Base-by-base conservation (phyloP, 2,797 vertebrate genomes). In the Peromyscus aztecus region DNA sequence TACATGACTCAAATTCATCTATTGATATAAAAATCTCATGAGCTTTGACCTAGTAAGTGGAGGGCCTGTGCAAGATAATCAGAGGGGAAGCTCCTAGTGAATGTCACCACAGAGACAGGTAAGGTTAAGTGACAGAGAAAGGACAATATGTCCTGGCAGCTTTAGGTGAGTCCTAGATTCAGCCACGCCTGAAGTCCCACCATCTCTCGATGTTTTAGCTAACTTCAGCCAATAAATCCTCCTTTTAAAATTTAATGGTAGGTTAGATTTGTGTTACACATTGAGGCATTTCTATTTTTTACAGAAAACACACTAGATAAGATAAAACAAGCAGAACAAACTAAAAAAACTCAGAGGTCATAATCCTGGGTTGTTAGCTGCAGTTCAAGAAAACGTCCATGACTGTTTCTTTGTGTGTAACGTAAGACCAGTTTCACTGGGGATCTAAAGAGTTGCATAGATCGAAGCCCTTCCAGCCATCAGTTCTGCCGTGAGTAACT, bases 351-450 rank as follows among this genome's bases (percentile, higher is more conserved):
- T 65, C 67, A 87, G 71, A 71, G 59, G 75, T 0, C 4, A 52
- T 21, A 76, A 67, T 23, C 1, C 21, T 49, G 67, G 7, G 13
- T 92, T 95, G 52, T 92, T 63, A 86, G 27, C 17, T n/a, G 71
- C 43, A 81, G 29, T 77, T 93, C 61, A 71, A 21, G 43, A 71
- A 84, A 71, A 55, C 29, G 81, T 88, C 31, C 82, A 21, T 57
- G 49, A 23, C 6, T 49, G 84, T 80, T 89, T 46, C 46, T 84
- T 92, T 40, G 67, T 29, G 24, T 85, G 46, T 91, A 55, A 85
- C 93, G 81, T 73, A 31, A 87, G 87, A 73, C 27, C 78, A 52
- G 61, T 94, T 95, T 89, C 65, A 82, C 29, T 37, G 46, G 87
- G 78, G 37, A 61, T 59, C 69, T 81, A 73, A 77, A 90, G 84